Conservation (phyloP, 2,113 vertebrate species). For the Terrapene triunguis region DNA sequence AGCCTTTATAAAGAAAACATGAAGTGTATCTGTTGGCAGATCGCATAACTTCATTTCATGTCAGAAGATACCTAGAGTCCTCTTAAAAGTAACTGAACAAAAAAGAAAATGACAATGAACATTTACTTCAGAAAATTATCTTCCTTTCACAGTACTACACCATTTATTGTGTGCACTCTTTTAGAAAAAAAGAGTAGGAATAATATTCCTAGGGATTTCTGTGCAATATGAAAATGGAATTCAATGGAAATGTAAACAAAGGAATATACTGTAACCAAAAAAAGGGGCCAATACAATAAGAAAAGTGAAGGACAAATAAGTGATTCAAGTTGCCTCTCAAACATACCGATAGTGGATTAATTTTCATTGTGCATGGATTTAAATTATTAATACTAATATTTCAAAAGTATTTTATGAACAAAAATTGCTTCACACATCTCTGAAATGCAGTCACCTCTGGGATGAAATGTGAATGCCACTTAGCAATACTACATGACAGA, state of each 20-base stretch:
- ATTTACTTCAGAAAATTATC: neutral
- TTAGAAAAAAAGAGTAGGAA: neutral
- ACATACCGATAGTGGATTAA: neutral
- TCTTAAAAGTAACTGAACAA: neutral
- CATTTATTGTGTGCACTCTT: rapidly evolving
- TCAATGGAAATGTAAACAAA: neutral
- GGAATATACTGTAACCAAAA: neutral
- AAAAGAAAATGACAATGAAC: neutral
- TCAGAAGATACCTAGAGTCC: neutral
- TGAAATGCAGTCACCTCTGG: neutral
- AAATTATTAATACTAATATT: neutral
- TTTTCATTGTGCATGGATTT: neutral
- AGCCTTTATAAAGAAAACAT: neutral
- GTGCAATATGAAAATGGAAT: neutral
- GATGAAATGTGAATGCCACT: neutral
- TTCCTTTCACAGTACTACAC: neutral
- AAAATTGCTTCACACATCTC: neutral
- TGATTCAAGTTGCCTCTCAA: neutral
- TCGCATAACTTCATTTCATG: neutral
- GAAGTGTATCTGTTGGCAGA: neutral
- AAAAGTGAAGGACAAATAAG: neutral
- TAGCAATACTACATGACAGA: neutral
- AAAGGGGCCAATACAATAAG: neutral
- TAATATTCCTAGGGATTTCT: neutral
- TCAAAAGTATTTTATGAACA: neutral